Base-by-base conservation (phyloP, 2,888 invertebrate genomes). In the Oasisia sp. region DNA sequence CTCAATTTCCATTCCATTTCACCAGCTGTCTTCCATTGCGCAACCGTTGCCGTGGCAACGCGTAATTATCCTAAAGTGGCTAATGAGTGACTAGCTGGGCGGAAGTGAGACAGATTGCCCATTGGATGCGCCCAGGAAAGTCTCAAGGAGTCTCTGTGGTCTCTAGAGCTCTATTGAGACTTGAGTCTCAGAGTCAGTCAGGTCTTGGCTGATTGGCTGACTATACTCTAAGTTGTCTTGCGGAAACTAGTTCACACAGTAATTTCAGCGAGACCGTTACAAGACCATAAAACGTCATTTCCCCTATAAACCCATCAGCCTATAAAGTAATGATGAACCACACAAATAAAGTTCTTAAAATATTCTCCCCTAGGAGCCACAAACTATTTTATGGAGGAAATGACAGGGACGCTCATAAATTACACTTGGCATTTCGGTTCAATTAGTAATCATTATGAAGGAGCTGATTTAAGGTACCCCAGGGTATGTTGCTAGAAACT, bases 21-120 rank as follows among this genome's bases (percentile, higher is more conserved):
- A 74, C 74, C 74, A 74, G 74, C 74, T 74, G 74, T 74, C 74
- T 74, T 74, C 74, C 74, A 74, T 74, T 74, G 74, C 74, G 74
- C 74, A 74, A 74, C n/a, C 7, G 74, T 74, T 74, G 74, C 74
- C 74, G 27, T 74, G 74, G 74, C 27, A 27, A 74, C 74, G 74
- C 2, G 74, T 74, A 74, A 74, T 74, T 74, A 74, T 7, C 19
- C 74, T 27, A 74, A 74, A 74, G 74, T 74, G 74, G 74, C 74
- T 74, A 74, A 74, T 74, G 74, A 74, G 74, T 74, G 74, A 74
- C 74, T 74, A 74, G 74, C 74, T 19, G 74, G 74, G 74, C 74
- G 74, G 74, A 74, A 74, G 74, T 74, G 74, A 74, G 74, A 74
- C 27, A 74, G 74, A 74, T 74, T 74, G 74, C 74, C 27, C 50